These are phyloP conservation scores for Halesus radiatus DNA, from an alignment of 1,140 invertebrate genomes.

Conservation along the genomic window DNA sequence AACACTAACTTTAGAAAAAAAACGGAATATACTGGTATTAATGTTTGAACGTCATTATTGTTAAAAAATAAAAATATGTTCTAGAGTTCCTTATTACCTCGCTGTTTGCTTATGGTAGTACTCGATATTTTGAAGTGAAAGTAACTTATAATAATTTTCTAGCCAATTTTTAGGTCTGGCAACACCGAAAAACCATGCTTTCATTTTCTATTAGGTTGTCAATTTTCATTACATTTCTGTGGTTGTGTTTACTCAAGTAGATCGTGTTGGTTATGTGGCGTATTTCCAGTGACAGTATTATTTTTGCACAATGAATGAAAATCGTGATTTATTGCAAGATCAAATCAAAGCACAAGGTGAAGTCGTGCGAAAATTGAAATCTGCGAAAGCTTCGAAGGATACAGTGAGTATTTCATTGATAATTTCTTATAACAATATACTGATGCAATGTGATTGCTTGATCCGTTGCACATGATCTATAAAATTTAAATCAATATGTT, in stretches of 20 bases:
- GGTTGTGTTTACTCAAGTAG: conserved; percentile 11
- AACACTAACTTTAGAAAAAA: too few species aligned
- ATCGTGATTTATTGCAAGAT: conserved; percentile 42
- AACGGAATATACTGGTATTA: too few species aligned
- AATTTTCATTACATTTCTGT: not conserved
- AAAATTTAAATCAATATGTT: not conserved
- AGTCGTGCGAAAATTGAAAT: conserved; percentile 50
- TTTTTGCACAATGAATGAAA: conserved; percentile 46
- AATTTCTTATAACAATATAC: not conserved
- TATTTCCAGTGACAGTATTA: not conserved
- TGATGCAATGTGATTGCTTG: conserved; percentile 19
- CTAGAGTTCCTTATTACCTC: too few species aligned
- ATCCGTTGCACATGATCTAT: not conserved
- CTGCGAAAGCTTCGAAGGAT: conserved; percentile 36
- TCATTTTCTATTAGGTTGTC: conserved; percentile 10
- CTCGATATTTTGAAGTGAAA: too few species aligned
- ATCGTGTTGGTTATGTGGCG: conserved; percentile 32
- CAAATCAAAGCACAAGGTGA: conserved; percentile 50
- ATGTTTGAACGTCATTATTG: too few species aligned
- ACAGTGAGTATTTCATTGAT: conserved; percentile 37
- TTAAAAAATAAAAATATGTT: too few species aligned
- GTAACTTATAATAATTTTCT: too few species aligned
- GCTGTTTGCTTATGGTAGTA: too few species aligned
- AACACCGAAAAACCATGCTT: conserved; percentile 37
- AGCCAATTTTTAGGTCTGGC: not conserved